Base-by-base conservation (phyloP, 2,113 vertebrate species). In the Neodon shergylaensis region DNA sequence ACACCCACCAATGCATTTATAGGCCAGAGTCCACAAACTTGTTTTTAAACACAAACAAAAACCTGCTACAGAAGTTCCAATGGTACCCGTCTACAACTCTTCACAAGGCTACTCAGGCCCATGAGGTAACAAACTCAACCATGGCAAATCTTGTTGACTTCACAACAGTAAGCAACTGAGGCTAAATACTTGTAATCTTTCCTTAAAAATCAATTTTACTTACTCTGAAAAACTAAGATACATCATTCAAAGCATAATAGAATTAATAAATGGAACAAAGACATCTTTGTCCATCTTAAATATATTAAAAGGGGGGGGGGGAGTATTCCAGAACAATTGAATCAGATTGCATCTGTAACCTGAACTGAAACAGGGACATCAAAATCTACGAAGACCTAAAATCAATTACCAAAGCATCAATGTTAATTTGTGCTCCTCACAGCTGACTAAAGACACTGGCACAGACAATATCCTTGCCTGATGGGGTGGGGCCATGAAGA, bases 401-500 rank as follows among this genome's bases (percentile, higher is more conserved):
- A 92, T n/a, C 42, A 76, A 72, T 39, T 61, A 36, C 31, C 36
- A 68, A 77, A 39, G 8, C 49, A 52, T 66, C 65, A 21, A 58
- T 6, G 8, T 72, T 65, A 73, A 92, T 39, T 84, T 49, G n/a
- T 33, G 33, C 49, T 78, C 61, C 14, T 87, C 8, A 36, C 44
- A 82, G 36, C 4, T n/a, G 49, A 31, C 3, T 4, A 2, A 84
- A n/a, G 39, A 93, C 7, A 68, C 36, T 76, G 49, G 89, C 26
- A 63, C 8, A 17, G 52, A 77, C 7, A n/a, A 4, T 19, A 9
- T 44, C 92, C 98, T 98, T 98, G 98, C 99, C 99, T 99, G 99
- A 44, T 99, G 99, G 74, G 98, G 97, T 13, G 99, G 98, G 3
- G 99, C 99, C 99, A 99, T 99, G 86, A 99, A 98, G 96, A 99